A percentile compares a stretch with the other conserved stretches of the same genome.
Conservation (phyloP, 2,113 vertebrate genomes). For the Cephalopholis sonnerati region DNA sequence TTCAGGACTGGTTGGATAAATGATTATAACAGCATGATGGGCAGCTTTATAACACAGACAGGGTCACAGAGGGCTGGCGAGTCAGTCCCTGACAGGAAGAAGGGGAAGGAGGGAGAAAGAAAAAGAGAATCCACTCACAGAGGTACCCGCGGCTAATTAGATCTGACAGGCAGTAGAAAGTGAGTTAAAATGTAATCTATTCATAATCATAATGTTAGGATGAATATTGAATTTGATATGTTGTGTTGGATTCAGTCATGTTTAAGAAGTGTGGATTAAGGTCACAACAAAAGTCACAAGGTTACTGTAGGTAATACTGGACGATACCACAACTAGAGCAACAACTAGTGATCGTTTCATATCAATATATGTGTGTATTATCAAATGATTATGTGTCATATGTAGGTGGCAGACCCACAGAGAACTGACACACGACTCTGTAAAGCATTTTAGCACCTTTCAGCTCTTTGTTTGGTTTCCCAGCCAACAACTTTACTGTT, state of each 20-base stretch:
- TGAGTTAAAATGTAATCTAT: slow-evolving; percentile 67
- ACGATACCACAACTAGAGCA: not conserved
- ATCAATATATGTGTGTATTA: not conserved
- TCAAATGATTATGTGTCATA: not conserved
- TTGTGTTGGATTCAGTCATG: slow-evolving; percentile 19
- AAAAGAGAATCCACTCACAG: not conserved
- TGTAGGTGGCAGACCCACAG: too few species aligned
- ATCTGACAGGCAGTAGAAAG: slow-evolving; percentile 67
- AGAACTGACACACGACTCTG: not conserved
- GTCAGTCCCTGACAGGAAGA: slow-evolving; percentile 49
- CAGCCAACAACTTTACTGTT: not conserved
- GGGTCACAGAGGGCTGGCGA: slow-evolving; percentile 55
- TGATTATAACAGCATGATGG: slow-evolving; percentile 73
- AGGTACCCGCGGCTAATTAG: slow-evolving; percentile 63
- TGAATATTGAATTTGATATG: slow-evolving; percentile 62
- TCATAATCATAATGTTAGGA: slow-evolving; percentile 59
- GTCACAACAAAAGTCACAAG: slow-evolving; percentile 10
- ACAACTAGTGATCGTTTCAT: not conserved
- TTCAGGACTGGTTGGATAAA: slow-evolving; percentile 63
- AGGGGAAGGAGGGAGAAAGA: not conserved
- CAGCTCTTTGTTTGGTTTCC: not conserved
- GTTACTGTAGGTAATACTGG: not conserved
- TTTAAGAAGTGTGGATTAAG: not conserved
- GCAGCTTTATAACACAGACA: slow-evolving; percentile 66
- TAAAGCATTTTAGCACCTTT: not conserved